These are phyloP conservation scores for Anas flavirostris DNA, from an alignment of 2,797 vertebrate species.

Conservation along the genomic window DNA sequence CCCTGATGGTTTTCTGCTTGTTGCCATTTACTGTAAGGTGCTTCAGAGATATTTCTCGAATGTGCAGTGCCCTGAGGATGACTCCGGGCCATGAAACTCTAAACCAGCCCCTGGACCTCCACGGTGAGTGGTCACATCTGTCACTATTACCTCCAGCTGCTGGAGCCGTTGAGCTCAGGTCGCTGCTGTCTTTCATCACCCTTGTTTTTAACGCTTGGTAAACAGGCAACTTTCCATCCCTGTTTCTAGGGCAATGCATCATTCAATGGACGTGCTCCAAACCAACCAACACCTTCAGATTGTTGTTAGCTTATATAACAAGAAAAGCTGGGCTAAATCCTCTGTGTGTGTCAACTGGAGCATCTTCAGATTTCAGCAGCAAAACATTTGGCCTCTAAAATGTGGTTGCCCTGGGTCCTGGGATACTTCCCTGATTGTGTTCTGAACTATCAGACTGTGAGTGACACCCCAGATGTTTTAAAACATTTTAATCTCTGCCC, in stretches of 20 bases:
- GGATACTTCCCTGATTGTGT: not conserved
- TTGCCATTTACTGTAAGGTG: not conserved
- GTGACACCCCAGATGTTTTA: not conserved
- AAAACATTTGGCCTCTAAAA: not conserved
- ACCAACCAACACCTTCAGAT: not conserved
- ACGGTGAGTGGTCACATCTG: not conserved
- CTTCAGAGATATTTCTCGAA: constrained; percentile 2
- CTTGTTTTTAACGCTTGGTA: not conserved
- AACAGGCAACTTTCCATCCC: not conserved
- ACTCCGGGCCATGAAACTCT: constrained; percentile 33
- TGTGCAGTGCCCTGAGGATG: not conserved
- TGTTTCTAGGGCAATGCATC: not conserved
- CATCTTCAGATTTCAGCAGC: not conserved
- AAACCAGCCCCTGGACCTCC: not conserved
- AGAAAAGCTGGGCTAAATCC: not conserved
- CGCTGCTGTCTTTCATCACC: not conserved
- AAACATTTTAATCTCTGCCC: not conserved
- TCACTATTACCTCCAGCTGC: not conserved
- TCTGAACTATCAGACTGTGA: not conserved
- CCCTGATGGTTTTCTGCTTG: not conserved
- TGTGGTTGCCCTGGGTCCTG: not conserved
- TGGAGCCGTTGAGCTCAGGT: not conserved
- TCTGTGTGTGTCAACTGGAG: fast-evolving
- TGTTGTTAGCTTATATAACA: not conserved
- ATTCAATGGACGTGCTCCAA: not conserved